These are phyloP conservation scores for Chaetodon trifascialis DNA, from an alignment of 2,113 vertebrate genomes.

Conservation along the genomic window DNA sequence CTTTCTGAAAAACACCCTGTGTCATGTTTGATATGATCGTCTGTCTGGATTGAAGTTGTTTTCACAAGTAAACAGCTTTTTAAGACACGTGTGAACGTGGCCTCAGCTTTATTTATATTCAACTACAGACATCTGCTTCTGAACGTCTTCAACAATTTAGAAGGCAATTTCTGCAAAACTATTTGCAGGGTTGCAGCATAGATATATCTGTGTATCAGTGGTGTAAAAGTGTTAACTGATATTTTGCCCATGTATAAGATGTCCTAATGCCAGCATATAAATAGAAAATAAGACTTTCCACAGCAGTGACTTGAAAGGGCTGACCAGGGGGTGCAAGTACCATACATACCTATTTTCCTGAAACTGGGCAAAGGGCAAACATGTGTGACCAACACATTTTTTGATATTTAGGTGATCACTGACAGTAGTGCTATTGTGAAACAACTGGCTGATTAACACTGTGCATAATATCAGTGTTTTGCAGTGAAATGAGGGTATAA, in stretches of 20 bases:
- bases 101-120: conserved; percentile 20
- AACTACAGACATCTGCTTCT: conserved; percentile 10
- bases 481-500: too few relatives aligned
- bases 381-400: neutral
- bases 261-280: conserved; percentile 63
- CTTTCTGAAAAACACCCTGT: too few relatives aligned
- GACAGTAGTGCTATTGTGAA: neutral
- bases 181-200: conserved; percentile 51
- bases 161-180: conserved; percentile 35
- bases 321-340: conserved; percentile 3
- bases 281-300: conserved; percentile 52
- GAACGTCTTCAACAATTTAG: conserved; percentile 21
- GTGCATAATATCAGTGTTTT: neutral
- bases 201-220: conserved; percentile 37
- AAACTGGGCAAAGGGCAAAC: neutral
- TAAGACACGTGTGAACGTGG: too few relatives aligned
- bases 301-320: conserved; percentile 24
- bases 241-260: conserved; percentile 56
- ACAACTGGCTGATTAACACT: neutral
- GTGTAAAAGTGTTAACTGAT: conserved; percentile 50
- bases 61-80: too few relatives aligned
- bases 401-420: neutral
- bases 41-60: too few relatives aligned
- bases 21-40: too few relatives aligned
- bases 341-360: neutral